These are phyloP conservation scores for Erebia ligea DNA, from an alignment of 2,888 invertebrate genomes.

Conservation along the genomic window DNA sequence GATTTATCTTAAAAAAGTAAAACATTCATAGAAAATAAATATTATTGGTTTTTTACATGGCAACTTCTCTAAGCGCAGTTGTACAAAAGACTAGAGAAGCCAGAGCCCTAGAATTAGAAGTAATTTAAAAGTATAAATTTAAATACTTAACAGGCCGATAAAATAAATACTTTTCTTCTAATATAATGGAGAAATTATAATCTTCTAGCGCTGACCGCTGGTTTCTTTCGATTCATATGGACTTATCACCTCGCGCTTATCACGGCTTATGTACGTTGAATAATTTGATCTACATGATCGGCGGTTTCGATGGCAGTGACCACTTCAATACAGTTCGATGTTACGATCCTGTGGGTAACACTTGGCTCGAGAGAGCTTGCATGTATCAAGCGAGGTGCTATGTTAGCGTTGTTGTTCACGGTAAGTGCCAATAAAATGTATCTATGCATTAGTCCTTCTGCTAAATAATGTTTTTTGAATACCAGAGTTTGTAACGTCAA, in stretches of 20 bases:
- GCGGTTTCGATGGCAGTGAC: slow-evolving; percentile 91
- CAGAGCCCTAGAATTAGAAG: not conserved
- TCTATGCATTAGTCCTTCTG: not conserved
- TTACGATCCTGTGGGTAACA: slow-evolving; percentile 89
- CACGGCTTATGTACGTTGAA: slow-evolving; percentile 90
- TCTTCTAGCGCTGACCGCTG: slow-evolving; percentile 88
- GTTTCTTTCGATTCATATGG: slow-evolving; percentile 87
- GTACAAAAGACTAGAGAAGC: not conserved
- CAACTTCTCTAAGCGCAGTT: not conserved
- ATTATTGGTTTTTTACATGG: not conserved
- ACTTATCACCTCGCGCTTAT: slow-evolving; percentile 88
- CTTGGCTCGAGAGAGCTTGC: slow-evolving; percentile 90
- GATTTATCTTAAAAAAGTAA: not conserved
- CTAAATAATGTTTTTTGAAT: too few relatives aligned
- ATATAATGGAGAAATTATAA: too few relatives aligned
- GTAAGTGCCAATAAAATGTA: slow-evolving; percentile 54
- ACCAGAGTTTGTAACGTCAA: not conserved
- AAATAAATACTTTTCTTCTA: too few relatives aligned
- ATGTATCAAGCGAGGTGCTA: slow-evolving; percentile 92
- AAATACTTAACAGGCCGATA: not conserved
- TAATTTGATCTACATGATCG: slow-evolving; percentile 89
- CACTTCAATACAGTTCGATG: slow-evolving; percentile 91
- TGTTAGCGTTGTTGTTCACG: slow-evolving; percentile 88
- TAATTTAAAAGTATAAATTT: not conserved
- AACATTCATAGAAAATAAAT: not conserved